Conservation (phyloP, 2,888 invertebrate species). For the Protonemura montana region DNA sequence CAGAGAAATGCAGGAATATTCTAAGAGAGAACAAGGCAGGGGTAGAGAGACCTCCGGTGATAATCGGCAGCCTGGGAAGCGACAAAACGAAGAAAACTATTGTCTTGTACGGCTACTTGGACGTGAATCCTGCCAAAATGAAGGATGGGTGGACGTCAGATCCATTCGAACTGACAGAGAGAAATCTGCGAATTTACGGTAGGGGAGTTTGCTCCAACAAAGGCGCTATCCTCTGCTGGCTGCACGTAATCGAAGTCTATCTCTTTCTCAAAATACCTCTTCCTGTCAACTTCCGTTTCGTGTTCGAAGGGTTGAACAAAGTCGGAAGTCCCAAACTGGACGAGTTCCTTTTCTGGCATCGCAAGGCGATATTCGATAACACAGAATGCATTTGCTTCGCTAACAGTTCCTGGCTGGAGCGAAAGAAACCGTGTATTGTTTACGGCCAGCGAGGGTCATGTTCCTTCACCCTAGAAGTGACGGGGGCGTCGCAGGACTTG, state of each 20-base stretch:
- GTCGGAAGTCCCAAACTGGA: neutral
- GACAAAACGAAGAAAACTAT: conserved; percentile 28
- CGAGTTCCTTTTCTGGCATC: neutral
- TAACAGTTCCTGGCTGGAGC: conserved; percentile 23
- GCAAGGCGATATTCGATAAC: neutral
- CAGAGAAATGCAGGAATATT: neutral
- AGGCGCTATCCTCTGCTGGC: neutral
- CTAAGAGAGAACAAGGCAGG: neutral
- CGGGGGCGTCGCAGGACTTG: neutral
- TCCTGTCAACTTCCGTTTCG: conserved; percentile 10
- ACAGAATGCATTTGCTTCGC: neutral
- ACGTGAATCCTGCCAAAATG: conserved; percentile 17
- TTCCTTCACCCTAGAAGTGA: conserved; percentile 2
- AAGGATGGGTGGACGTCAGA: conserved; percentile 21
- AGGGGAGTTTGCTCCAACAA: conserved; percentile 7
- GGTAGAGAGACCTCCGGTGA: neutral
- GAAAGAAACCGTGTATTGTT: conserved; percentile 29
- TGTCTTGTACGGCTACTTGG: conserved; percentile 27
- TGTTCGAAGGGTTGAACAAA: conserved; percentile 24
- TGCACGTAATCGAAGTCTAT: conserved; percentile 29
- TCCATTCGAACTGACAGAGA: conserved; percentile 3
- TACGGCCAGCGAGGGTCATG: conserved; percentile 25
- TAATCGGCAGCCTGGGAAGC: conserved; percentile 3
- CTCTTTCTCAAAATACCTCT: neutral
- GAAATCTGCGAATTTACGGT: neutral